phyloP scores from a whole-genome alignment of 1,140 invertebrate species.

The Drosophila lacteicornis region DNA sequence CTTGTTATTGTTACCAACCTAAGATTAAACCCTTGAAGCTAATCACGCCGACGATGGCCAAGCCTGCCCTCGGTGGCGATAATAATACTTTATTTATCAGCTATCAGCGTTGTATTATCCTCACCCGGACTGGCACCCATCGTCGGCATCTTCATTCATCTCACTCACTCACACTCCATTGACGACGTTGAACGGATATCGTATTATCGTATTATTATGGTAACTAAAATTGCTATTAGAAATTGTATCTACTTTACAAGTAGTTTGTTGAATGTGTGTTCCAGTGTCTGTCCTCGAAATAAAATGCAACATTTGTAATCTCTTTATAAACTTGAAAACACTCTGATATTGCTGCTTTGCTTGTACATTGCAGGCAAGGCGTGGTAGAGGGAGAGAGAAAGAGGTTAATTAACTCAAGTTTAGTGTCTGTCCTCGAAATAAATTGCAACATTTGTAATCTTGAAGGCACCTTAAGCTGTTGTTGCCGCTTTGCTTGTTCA shows the following conservation, averaged over 20 bases:
- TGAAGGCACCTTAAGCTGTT: too few relatives aligned
- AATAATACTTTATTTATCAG: not conserved
- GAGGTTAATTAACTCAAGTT: too few relatives aligned
- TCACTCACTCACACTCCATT: conserved; percentile 21
- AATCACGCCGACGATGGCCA: conserved; percentile 9
- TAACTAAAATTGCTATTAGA: conserved; percentile 18
- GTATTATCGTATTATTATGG: conserved; percentile 35
- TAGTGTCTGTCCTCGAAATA: too few relatives aligned
- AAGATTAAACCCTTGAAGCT: conserved; percentile 30
- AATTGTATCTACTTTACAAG: conserved; percentile 67
- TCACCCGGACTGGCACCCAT: not conserved
- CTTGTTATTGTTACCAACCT: conserved; percentile 45
- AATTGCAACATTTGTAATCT: too few relatives aligned
- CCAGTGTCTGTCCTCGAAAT: conserved; percentile 50
- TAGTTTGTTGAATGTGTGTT: conserved; percentile 71
- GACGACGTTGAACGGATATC: conserved; percentile 32
- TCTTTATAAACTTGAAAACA: conserved; percentile 30
- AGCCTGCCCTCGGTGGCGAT: not conserved
- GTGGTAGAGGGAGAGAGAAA: too few relatives aligned
- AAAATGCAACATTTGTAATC: conserved; percentile 61
- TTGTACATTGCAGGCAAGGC: too few relatives aligned
- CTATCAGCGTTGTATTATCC: not conserved
- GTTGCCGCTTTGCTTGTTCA: not conserved
- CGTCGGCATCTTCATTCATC: not conserved
- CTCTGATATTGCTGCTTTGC: too few relatives aligned